Base-by-base conservation (phyloP, 2,888 invertebrate species). In the Drosophila multiciliata region DNA sequence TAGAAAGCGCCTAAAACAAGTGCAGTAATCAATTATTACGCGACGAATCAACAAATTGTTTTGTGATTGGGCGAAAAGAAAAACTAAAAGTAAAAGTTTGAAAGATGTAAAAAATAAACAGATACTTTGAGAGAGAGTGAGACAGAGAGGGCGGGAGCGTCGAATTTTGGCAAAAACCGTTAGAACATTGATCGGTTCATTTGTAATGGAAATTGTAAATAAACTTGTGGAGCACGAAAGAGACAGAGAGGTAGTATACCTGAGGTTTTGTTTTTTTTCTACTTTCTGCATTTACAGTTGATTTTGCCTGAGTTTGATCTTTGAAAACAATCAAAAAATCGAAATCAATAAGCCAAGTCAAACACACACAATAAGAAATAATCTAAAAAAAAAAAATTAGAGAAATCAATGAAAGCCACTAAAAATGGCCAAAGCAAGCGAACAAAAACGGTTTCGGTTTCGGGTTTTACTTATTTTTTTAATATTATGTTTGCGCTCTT, bases 1-100 rank as follows among this genome's bases (percentile, higher is more conserved):
- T 85, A 85, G 85, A 85, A 85, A 85, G 85, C 85, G 78, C 80
- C 76, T 78, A 75, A 84, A 85, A 87, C 87, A 85, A 87, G 87
- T 85, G 84, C 84, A 87, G 73, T 74, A 79, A 80, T 85, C 82
- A 85, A 84, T 85, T 87, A 87, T 85, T 82, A 87, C 72, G 87
- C 75, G 77, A 82, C 70, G 69, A 73, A 79, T 79, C 63, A 67
- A 80, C 73, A 73, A 66, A 76, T 76, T 79, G 80, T 72, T 66
- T 64, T 52, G 55, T 63, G 62, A 54, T 53, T 50, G 68, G 72
- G 61, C 38, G 38, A 38, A 53, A 64, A 66, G 67, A 69, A 17
- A 29, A 50, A 8, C 42, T 55, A 75, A 80, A 83, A 83, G 81
- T 81, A 83, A 81, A 80, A 80, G 80, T 80, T 67, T 20, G 29